Base-by-base conservation (phyloP, 1,140 invertebrate genomes). In the Pogonognathellus flavescens region DNA sequence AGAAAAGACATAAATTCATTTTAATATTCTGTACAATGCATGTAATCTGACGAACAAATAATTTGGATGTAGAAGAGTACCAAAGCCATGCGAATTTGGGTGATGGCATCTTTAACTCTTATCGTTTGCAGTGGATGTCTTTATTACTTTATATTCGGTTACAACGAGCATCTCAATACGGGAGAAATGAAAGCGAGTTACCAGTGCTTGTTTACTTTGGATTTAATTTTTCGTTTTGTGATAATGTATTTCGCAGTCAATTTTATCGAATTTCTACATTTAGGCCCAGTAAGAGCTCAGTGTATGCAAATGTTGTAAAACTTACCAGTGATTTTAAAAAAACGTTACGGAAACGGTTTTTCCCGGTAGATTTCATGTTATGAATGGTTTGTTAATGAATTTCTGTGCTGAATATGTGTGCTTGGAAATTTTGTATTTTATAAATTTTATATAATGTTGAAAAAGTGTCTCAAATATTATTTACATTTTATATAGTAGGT, bases 151-250 rank as follows among this genome's bases (percentile, higher is more conserved):
- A 66, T 66, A 13, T 66, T 66, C 22, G 22, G 20, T 22, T 66
- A 25, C 22, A 66, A 41, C 62, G 25, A 13, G 6, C 5, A 3
- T 13, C 10, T 14, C 20, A 66, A 25, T 11, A 66, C 20, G 14
- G 62, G 25, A 31, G 62, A 25, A 31, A 14, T 31, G 14, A 13
- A 20, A 25, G 14, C 25, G 9, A 83, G 59, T 62, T 66, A 83
- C 25, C 82, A 83, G 59, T 83, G 14, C n/a, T 22, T 83, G 10
- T 83, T 83, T 25, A 83, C 53, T n/a, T 49, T 66, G 0, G 62
- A 66, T 31, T 66, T 66, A 20, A 8, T 66, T 2, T 66, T 14
- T 66, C 20, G 62, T 11, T 66, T 66, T 66, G 20, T 66, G 20
- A 66, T 66, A 66, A 66, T 66, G 22, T 66, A 66, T 25, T 66